A percentile compares a stretch with the other conserved stretches of the same genome.
Conservation (phyloP, 2,797 vertebrate species). For the Mormyrops boulengeri region DNA sequence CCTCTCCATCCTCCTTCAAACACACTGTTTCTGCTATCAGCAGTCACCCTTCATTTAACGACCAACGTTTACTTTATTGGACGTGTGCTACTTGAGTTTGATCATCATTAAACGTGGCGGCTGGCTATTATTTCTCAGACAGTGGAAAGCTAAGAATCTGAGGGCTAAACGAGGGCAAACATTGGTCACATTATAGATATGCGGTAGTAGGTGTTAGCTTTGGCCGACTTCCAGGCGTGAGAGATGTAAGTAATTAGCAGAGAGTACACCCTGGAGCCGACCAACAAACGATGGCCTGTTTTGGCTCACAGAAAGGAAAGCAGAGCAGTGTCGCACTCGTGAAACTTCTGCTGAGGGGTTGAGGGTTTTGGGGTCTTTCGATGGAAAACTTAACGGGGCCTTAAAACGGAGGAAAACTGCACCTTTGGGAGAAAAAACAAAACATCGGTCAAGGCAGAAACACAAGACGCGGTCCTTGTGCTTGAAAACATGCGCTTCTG, state of each 20-base stretch:
- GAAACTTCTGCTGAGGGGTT: not conserved
- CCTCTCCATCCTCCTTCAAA: not conserved
- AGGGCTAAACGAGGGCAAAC: slow-evolving; percentile 2
- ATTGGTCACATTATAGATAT: slow-evolving; percentile 13
- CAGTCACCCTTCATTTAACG: not conserved
- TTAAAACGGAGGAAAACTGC: slow-evolving; percentile 10
- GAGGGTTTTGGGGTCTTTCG: not conserved
- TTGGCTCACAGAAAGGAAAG: slow-evolving; percentile 7
- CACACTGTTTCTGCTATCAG: not conserved
- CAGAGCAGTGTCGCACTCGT: slow-evolving; percentile 18
- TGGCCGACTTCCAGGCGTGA: slow-evolving; percentile 24
- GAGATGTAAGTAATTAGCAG: slow-evolving; percentile 23
- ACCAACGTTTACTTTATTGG: not conserved
- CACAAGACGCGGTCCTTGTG: not conserved
- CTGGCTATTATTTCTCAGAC: not conserved
- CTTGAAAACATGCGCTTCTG: not conserved
- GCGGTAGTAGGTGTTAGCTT: slow-evolving; percentile 28
- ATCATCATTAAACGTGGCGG: not conserved
- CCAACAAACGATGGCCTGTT: slow-evolving; percentile 30
- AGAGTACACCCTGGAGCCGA: slow-evolving; percentile 18
- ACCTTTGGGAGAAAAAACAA: slow-evolving; percentile 1
- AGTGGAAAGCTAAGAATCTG: not conserved
- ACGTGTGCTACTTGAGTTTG: not conserved
- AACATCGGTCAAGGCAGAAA: not conserved
- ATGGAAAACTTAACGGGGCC: slow-evolving; percentile 17